Base-by-base conservation (phyloP, 2,797 vertebrate species). In the Masticophis lateralis region DNA sequence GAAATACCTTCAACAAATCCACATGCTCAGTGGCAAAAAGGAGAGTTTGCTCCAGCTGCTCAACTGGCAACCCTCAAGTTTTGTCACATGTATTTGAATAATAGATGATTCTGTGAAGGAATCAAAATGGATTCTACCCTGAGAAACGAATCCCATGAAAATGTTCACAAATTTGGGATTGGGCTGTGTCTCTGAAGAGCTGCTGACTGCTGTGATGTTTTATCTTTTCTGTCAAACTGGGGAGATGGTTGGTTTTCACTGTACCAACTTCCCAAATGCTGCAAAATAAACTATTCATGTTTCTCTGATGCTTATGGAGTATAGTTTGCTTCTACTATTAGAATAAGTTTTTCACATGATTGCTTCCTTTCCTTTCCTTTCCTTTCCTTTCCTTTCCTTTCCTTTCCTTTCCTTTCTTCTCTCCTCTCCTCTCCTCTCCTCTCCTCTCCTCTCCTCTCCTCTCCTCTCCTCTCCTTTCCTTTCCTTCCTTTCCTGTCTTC, bases 81-180 rank as follows among this genome's bases (percentile, higher is more conserved):
- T 97, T 97, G 95, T 96, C 97, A 97, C 91, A 92, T 97, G 97
- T 97, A 97, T 97, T 97, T 97, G 97, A 98, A 97, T 97, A 97
- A 97, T 97, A 97, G 95, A 98, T 98, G 97, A 97, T 96, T 97
- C 97, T 96, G 96, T 96, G 95, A 95, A 95, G 92, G 95, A 95
- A 97, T 97, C 94, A 96, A 98, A 98, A 97, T 95, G 96, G 95
- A 97, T 97, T 97, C 93, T 96, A 97, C 95, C 96, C 96, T 97
- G 96, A 97, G 95, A 98, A 96, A 97, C 91, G 96, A 97, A 97
- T 93, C 94, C 94, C 96, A 92, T 92, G 95, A 60, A 47, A 25
- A 12, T 61, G 37, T 32, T 97, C 93, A 18, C 92, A 66, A 94
- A 96, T 96, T 95, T 94, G 96, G 96, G 94, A 95, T 96, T 96